Evolutionary conservation across 2,113 vertebrate genomes (phyloP).

Genomic region (Smithornis capensis): DNA sequence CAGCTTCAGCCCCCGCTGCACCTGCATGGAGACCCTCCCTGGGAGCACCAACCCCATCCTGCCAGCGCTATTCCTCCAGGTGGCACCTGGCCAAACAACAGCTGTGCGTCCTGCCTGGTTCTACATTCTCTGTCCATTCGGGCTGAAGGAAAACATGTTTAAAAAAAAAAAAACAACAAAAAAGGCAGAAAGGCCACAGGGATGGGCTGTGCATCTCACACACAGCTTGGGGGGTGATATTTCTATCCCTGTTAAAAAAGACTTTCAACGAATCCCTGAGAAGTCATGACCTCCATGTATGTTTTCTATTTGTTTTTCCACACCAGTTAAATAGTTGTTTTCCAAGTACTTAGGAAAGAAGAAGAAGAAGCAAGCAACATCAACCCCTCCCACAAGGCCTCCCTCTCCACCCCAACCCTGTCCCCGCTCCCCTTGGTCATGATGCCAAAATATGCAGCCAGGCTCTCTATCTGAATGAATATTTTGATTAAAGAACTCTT

Average conservation of each 20-base stretch:
- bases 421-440: not conserved
- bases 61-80: not conserved
- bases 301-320: conserved; percentile 47
- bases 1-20: not conserved
- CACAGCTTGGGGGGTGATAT: not conserved
- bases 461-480: conserved; percentile 58
- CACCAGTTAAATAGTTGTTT: conserved; percentile 26
- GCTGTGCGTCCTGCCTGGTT: not conserved
- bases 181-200: not conserved
- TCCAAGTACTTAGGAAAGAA: not conserved
- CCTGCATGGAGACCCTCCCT: not conserved
- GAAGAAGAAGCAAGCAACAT: not conserved
- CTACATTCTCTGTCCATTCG: not conserved
- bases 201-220: not conserved
- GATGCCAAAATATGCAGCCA: conserved; percentile 50
- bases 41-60: not conserved
- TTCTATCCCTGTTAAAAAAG: not conserved
- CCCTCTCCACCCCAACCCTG: not conserved
- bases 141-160: not conserved
- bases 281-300: conserved; percentile 35
- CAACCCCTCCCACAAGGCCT: not conserved
- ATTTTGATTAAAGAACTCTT: conserved; percentile 67
- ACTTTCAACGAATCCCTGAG: conserved; percentile 10
- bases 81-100: not conserved
- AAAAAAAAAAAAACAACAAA: not conserved